Conservation (phyloP, 2,888 invertebrate genomes). For the Cheilosia variabilis region DNA sequence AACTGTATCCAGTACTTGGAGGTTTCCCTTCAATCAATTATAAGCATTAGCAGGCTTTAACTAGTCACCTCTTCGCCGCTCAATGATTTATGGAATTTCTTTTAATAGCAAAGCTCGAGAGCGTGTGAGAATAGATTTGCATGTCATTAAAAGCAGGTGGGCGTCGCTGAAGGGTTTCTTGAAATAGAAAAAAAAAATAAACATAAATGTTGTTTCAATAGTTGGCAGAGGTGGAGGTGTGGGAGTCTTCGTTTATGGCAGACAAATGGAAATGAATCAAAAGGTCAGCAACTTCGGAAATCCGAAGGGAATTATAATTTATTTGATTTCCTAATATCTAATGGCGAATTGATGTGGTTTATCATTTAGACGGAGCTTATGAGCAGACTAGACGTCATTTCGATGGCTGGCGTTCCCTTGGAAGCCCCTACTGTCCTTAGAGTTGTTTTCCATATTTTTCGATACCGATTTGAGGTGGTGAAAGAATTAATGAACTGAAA, state of each 20-base stretch:
- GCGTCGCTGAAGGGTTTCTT: conserved; percentile 28
- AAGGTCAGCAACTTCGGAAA: conserved; percentile 43
- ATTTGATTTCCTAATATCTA: not conserved
- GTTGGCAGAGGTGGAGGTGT: not conserved
- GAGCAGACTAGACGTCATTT: not conserved
- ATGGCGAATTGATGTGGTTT: conserved; percentile 3
- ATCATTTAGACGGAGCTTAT: not conserved
- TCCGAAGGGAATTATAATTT: conserved; percentile 1
- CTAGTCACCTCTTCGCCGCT: not conserved
- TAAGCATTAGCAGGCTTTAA: conserved; percentile 13
- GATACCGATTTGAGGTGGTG: not conserved
- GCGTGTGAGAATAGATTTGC: not conserved
- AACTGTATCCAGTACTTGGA: not conserved
- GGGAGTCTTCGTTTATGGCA: not conserved
- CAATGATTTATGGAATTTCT: conserved; percentile 41
- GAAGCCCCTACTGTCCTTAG: not conserved
- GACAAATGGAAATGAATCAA: conserved; percentile 16
- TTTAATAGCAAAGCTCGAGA: conserved; percentile 17
- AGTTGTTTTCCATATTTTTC: not conserved
- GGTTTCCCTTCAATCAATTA: conserved; percentile 25
- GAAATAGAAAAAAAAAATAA: conserved; percentile 24
- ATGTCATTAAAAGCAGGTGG: not conserved
- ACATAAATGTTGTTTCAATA: conserved; percentile 7
- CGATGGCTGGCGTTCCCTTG: not conserved
- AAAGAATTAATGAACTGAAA: conserved; percentile 16